Base-by-base conservation (phyloP, 2,797 vertebrate species). In the Pseudochirops corinnae region DNA sequence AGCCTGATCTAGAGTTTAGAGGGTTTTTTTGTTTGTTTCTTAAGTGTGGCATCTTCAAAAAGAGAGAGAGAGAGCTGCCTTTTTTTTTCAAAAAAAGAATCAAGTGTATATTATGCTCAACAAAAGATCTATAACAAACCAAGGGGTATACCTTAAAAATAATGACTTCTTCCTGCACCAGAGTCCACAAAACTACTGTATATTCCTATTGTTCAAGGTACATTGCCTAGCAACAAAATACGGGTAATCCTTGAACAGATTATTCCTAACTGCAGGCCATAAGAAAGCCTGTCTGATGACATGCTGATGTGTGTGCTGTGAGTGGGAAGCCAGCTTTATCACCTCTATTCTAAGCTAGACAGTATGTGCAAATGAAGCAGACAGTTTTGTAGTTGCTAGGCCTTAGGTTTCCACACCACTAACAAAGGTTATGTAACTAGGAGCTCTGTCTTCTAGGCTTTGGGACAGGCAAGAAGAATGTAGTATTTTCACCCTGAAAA, bases 241-340 rank as follows among this genome's bases (percentile, higher is more conserved):
- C 18, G 28, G 56, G 58, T 91, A 94, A 92, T 93, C 95, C 90
- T 95, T 56, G 33, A 33, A 33, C n/a, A 62, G 56, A 92, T 90
- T 96, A 91, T 56, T 31, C 21, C 28, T 94, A 67, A 57, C 55
- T 53, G 33, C 33, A 57, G 91, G 90, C 53, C 92, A 46, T 12
- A 2, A 90, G 94, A 93, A 93, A 91, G 50, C 21, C 26, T 52
- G 21, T 53, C 33, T 55, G 52, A 90, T 91, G 33, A 90, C 33
- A 90, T 53, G 31, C 46, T 46, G n/a, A 18, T 58, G n/a, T 14
- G 4, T 1, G 60, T 74, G 39, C n/a, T 4, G 0, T 14, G 57
- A 91, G 82, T 3, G 7, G 31, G 39, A 55, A 56, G 52, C 39
- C 50, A 7, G 39, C 90, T 91, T 82, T 92, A 56, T 14, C 52